These are phyloP conservation scores for Dichetophora obliterata DNA, from an alignment of 2,888 invertebrate species.

Conservation along the genomic window DNA sequence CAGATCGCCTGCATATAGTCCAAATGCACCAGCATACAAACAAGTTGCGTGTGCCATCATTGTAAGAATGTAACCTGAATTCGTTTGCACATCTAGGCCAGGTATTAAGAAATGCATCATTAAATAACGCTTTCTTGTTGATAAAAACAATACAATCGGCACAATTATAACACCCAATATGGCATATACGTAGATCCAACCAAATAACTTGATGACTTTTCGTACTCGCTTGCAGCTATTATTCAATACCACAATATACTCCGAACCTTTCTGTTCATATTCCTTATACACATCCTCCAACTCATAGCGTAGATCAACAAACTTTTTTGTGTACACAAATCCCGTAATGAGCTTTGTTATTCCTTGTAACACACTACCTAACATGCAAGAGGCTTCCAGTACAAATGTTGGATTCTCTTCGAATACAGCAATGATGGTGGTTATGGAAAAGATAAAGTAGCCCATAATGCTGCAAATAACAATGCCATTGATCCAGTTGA, in stretches of 20 bases:
- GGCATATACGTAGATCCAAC: neutral
- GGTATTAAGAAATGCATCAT: constrained; percentile 42
- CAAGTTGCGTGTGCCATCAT: constrained; percentile 22
- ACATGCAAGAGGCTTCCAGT: constrained; percentile 50
- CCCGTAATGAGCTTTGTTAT: constrained; percentile 47
- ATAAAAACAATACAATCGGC: neutral
- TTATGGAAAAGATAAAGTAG: constrained; percentile 45
- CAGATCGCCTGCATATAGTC: constrained; percentile 41
- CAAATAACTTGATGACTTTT: constrained; percentile 29
- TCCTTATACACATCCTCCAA: constrained; percentile 45
- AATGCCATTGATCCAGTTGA: constrained; percentile 41
- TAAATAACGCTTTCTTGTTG: constrained; percentile 17
- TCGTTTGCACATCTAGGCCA: constrained; percentile 29
- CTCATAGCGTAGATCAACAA: constrained; percentile 33
- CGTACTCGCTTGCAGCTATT: constrained; percentile 32
- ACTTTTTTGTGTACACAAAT: constrained; percentile 14
- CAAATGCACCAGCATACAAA: constrained; percentile 36
- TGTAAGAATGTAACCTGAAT: constrained; percentile 25
- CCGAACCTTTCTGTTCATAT: constrained; percentile 43
- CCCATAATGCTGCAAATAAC: constrained; percentile 33
- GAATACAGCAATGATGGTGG: constrained; percentile 44
- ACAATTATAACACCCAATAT: neutral
- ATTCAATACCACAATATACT: constrained; percentile 41
- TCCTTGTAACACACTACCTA: constrained; percentile 52
- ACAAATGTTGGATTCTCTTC: constrained; percentile 48